A percentile compares a stretch with the other conserved stretches of the same genome.
Evolutionary conservation across 2,797 vertebrate species (phyloP).

Genomic region (Gymnoscopelus microlampas): DNA sequence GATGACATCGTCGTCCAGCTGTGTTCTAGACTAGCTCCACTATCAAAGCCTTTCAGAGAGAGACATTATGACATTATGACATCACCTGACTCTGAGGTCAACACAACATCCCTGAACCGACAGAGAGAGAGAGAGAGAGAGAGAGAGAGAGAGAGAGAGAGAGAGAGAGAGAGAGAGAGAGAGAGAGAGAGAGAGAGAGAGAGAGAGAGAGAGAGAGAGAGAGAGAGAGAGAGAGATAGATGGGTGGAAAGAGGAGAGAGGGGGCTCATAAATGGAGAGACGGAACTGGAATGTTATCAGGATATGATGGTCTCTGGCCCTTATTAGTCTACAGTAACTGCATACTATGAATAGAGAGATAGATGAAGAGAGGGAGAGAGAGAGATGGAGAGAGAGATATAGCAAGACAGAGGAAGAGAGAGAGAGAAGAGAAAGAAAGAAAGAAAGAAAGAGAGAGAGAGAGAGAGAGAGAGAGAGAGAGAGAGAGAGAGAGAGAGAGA

Average conservation of each 20-base stretch:
- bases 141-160: not conserved
- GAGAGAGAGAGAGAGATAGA: too few species aligned
- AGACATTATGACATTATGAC: too few species aligned
- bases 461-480: not conserved
- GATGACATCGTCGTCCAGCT: too few species aligned
- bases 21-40: too few species aligned
- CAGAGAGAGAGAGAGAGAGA: constrained; percentile 4
- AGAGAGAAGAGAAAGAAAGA: constrained; percentile 4
- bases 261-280: not conserved
- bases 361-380: constrained; percentile 1
- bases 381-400: not conserved
- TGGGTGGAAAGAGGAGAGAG: not conserved
- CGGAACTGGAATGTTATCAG: not conserved
- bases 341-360: not conserved
- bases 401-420: not conserved
- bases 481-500: not conserved
- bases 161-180: not conserved
- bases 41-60: too few species aligned
- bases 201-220: too few species aligned
- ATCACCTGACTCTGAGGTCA: too few species aligned
- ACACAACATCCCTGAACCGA: not conserved
- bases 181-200: not conserved
- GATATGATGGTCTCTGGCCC: not conserved
- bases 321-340: too few species aligned
- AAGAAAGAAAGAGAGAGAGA: constrained; percentile 1